Evolutionary conservation across 23 tunicate genomes (phyloP), one percentile per base, ranked within the genome.

Genomic region (Halocynthia roretzi): DNA sequence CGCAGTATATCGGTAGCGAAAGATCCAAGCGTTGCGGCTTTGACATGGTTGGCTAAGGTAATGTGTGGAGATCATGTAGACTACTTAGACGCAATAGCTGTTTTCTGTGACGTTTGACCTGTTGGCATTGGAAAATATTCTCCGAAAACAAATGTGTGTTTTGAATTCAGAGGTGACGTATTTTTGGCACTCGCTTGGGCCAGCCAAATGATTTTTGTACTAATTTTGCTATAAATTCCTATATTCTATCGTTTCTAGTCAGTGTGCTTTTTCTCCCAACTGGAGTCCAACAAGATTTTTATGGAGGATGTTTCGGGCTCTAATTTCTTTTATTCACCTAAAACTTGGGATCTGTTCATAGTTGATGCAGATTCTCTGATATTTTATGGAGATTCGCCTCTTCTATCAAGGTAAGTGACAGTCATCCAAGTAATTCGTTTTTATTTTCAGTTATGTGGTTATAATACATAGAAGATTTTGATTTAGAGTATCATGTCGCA

Each of bases 231-330:
- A n/a, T n/a, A n/a, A n/a, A n/a, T n/a, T n/a, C n/a, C n/a, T n/a
- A n/a, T n/a, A n/a, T n/a, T 31, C 44, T 31, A 31, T 31, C 44
- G 44, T 71, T 82, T 82, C 18, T 53, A 83, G 87, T 76, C 70
- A 0, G 64, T 74, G 8, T 88, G 87, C 52, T 88, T 83, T 65
- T 88, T 88, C 55, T 50, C 75, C 10, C 95, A 88, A 79, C 83
- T 88, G 51, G 95, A 88, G 62, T n/a, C 73, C 48, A 61, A 88
- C 70, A 68, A 66, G 10, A 75, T 83, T 7, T 83, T 88, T 62
- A 72, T 88, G 87, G 95, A 88, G 55, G 95, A 88, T 79, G 15
- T 88, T 54, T 78, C 87, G 0, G 95, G 95, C 15, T 52, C 82
- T 53, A 88, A 83, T 75, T 83, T 88, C 68, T 77, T 73, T 66